Base-by-base conservation (phyloP, 2,113 vertebrate genomes). In the Pelecanus crispus region DNA sequence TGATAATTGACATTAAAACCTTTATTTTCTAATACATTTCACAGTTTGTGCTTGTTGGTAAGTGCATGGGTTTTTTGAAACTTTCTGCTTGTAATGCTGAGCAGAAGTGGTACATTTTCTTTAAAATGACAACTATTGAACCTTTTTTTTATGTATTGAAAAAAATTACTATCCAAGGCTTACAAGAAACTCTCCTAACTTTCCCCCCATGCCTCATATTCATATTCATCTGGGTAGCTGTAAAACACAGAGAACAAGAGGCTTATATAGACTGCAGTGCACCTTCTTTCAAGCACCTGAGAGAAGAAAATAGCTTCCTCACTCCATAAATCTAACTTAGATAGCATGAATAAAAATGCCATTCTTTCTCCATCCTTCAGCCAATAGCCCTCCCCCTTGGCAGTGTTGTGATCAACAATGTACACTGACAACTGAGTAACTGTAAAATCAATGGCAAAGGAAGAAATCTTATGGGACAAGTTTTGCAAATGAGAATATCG, bases 21-120 rank as follows among this genome's bases (percentile, higher is more conserved):
- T 96, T 88, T 97, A 95, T 97, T 97, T 98, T 94, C 91, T 96
- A 97, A 97, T 97, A 95, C 85, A 81, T 94, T 95, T 97, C 96
- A 95, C 90, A 91, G 88, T 96, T 96, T 96, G 93, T 86, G 53
- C 81, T 91, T 86, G 66, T 95, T 3, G 1, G 77, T 44, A 96
- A 93, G 86, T 93, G 19, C 32, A 44, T 84, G 80, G 95, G 96
- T 92, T 96, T 90, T 95, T 96, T 92, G 73, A 95, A 93, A 97
- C 68, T 95, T 96, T 95, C 45, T 91, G 38, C 58, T 80, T 93
- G 63, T 68, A 86, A 71, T 61, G 86, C 52, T 50, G 42, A 95
- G 67, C 38, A 93, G 72, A 96, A 93, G 61, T 59, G 72, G 95
- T 88, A 86, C 5, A 26, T 88, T 94, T 90, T 81, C 56, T 66